A percentile compares a stretch with the other conserved stretches of the same genome.
Evolutionary conservation across 2,113 vertebrate species (phyloP).

Genomic region (Rhinichthys klamathensis): DNA sequence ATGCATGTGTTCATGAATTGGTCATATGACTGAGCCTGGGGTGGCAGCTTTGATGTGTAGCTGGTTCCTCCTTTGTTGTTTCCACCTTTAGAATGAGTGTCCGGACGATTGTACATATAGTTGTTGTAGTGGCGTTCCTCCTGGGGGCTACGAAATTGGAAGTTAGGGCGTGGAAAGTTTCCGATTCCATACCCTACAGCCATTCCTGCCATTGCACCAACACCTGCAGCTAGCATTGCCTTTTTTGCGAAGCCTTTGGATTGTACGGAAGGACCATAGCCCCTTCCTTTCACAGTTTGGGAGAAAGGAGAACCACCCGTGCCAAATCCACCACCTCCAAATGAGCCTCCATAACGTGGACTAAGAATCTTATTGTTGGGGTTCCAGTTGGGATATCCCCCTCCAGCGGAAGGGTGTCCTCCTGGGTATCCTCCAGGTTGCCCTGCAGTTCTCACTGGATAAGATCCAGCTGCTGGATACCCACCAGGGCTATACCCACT

Average conservation of each 20-base stretch:
- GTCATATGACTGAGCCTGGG: constrained; percentile 62
- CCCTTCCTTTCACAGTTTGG: constrained; percentile 63
- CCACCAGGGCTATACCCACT: constrained; percentile 36
- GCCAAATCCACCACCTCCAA: constrained; percentile 62
- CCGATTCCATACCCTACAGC: constrained; percentile 75
- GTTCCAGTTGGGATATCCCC: constrained; percentile 75
- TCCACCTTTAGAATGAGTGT: constrained; percentile 58
- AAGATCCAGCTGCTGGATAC: constrained; percentile 38
- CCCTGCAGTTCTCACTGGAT: constrained; percentile 46
- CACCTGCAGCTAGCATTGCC: constrained; percentile 69
- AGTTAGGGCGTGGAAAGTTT: constrained; percentile 69
- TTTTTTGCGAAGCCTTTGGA: constrained; percentile 73
- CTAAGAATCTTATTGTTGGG: constrained; percentile 73
- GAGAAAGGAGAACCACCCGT: constrained; percentile 71
- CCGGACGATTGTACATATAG: constrained; percentile 74
- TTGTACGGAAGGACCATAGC: constrained; percentile 57
- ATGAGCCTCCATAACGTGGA: constrained; percentile 69
- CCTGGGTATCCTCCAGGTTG: constrained; percentile 56
- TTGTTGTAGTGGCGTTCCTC: constrained; percentile 74
- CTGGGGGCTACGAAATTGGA: constrained; percentile 64
- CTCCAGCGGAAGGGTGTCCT: constrained; percentile 58
- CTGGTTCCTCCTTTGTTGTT: constrained; percentile 67
- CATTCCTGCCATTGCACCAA: constrained; percentile 70
- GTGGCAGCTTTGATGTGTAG: constrained; percentile 56
- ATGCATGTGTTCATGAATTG: constrained; percentile 71